Conservation (phyloP, 2,797 vertebrate genomes). For the Monodelphis domestica region DNA sequence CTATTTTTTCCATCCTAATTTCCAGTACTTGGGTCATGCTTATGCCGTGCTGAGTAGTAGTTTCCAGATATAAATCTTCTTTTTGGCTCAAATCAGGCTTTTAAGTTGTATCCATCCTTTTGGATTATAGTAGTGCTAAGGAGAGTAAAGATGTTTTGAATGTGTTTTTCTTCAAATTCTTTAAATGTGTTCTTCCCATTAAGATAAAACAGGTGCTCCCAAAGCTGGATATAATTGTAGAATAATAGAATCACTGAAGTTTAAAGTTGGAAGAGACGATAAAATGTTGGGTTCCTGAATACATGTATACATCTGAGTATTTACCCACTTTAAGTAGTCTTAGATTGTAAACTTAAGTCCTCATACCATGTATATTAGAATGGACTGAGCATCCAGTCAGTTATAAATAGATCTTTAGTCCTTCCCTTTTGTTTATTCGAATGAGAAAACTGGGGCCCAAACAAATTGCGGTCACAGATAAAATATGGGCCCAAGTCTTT, state of each 20-base stretch:
- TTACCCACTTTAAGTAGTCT: neutral
- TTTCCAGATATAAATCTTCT: neutral
- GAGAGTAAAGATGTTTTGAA: neutral
- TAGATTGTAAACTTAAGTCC: constrained; percentile 17
- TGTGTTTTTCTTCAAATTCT: neutral
- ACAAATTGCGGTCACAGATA: neutral
- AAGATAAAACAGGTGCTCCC: neutral
- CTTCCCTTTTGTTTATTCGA: neutral
- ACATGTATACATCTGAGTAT: neutral
- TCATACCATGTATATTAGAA: neutral
- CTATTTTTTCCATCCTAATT: neutral
- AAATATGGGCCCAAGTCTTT: neutral
- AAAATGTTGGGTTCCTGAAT: neutral
- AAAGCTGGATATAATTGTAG: neutral
- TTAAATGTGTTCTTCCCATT: neutral
- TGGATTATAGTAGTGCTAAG: neutral
- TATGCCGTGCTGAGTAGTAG: neutral
- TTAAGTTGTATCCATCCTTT: neutral
- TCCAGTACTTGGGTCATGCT: neutral
- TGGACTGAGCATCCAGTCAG: neutral
- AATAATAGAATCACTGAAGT: neutral
- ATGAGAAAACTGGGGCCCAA: neutral
- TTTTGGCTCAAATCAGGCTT: neutral
- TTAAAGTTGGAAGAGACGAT: neutral
- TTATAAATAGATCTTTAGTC: constrained; percentile 5